These are phyloP conservation scores for Rhincodon typus DNA, from an alignment of 2,797 vertebrate genomes.

Conservation along the genomic window DNA sequence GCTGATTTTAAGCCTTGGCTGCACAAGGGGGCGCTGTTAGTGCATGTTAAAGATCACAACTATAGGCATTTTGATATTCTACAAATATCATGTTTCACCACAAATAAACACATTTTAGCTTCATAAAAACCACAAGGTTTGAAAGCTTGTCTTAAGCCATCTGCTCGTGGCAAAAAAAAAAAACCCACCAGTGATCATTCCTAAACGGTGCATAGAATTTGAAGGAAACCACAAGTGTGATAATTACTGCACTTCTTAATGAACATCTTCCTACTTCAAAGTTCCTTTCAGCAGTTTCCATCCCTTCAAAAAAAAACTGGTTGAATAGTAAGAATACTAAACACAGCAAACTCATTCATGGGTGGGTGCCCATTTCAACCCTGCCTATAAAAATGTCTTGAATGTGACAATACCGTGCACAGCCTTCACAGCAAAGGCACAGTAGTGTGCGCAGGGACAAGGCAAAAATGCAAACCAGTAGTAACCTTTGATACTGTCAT, in stretches of 20 bases:
- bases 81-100: not conserved
- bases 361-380: not conserved
- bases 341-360: not conserved
- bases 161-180: not conserved
- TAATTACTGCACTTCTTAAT: not conserved
- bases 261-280: not conserved
- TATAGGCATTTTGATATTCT: not conserved
- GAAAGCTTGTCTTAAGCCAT: not conserved
- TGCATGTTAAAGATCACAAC: not conserved
- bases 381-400: too few species aligned
- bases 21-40: not conserved
- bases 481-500: not conserved
- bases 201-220: not conserved
- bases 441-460: not conserved
- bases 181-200: not conserved
- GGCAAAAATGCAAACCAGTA: not conserved
- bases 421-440: constrained; percentile 17
- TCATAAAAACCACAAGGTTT: not conserved
- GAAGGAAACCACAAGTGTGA: not conserved
- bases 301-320: not conserved
- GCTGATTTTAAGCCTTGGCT: not conserved
- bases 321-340: not conserved
- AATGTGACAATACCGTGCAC: not conserved
- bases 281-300: not conserved
- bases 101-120: not conserved